Conservation (phyloP, 2,797 vertebrate species). For the Hoplostethus atlanticus region DNA sequence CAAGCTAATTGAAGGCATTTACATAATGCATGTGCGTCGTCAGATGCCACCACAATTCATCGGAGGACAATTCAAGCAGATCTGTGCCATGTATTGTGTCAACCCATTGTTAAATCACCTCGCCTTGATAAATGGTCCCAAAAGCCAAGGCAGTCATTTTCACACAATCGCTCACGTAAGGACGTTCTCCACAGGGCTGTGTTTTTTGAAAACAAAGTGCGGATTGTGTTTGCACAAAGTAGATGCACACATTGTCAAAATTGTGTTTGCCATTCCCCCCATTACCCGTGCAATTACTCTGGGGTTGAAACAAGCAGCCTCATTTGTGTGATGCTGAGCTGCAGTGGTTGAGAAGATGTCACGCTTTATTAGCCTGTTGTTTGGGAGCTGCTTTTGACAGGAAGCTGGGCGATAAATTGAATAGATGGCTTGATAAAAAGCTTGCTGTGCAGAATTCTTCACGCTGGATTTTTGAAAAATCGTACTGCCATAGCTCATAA, state of each 20-base stretch:
- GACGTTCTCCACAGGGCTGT: slow-evolving; percentile 30
- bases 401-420: slow-evolving; percentile 79
- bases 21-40: slow-evolving; percentile 69
- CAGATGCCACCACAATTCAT: slow-evolving; percentile 63
- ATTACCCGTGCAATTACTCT: slow-evolving; percentile 79
- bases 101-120: slow-evolving; percentile 51
- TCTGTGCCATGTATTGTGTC: slow-evolving; percentile 57
- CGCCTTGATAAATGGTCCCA: slow-evolving; percentile 53
- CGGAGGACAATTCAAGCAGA: slow-evolving; percentile 66
- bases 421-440: slow-evolving; percentile 83
- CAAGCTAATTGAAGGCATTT: slow-evolving; percentile 82
- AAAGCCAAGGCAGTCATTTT: slow-evolving; percentile 45
- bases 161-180: slow-evolving; percentile 47
- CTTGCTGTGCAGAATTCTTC: slow-evolving; percentile 76
- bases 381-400: slow-evolving; percentile 77
- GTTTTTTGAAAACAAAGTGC: slow-evolving; percentile 47
- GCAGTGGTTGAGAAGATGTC: slow-evolving; percentile 67
- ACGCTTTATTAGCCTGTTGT: slow-evolving; percentile 78
- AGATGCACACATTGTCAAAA: slow-evolving; percentile 68
- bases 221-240: slow-evolving; percentile 58
- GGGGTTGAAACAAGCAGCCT: slow-evolving; percentile 68
- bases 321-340: slow-evolving; percentile 64
- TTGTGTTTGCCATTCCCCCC: slow-evolving; percentile 69
- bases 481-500: slow-evolving; percentile 63
- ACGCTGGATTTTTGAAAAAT: slow-evolving; percentile 71